These are phyloP conservation scores for Zygogramma bicolorata DNA, from an alignment of 2,888 invertebrate genomes.

Conservation along the genomic window DNA sequence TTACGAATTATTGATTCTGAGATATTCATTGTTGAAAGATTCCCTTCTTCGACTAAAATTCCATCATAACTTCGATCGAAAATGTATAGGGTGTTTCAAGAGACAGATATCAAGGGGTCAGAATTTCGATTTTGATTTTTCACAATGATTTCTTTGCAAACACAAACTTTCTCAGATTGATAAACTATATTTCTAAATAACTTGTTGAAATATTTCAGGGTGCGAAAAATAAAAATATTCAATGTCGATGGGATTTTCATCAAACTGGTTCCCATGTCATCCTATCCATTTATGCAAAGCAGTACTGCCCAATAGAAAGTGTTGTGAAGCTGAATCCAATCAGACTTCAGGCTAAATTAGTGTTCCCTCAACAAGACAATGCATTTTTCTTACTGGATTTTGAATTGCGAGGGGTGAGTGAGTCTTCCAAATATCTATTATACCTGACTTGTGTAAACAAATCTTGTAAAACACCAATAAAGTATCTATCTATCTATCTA, in stretches of 20 bases:
- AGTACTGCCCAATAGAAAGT: conserved; percentile 83
- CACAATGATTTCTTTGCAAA: no score
- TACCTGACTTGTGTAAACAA: neutral
- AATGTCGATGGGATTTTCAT: conserved; percentile 95
- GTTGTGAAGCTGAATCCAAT: conserved; percentile 87
- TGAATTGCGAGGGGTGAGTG: conserved; percentile 84
- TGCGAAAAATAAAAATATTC: conserved; percentile 63
- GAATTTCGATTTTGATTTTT: no score
- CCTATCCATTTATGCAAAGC: conserved; percentile 91
- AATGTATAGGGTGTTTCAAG: no score
- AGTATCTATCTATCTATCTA: no score
- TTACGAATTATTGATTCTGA: no score
- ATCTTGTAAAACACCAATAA: no score
- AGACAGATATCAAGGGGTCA: no score
- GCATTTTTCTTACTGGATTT: conserved; percentile 81
- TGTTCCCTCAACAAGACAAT: conserved; percentile 82
- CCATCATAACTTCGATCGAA: no score
- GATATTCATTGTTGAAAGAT: no score
- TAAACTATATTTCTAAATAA: no score
- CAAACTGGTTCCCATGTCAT: conserved; percentile 89
- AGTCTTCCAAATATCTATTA: neutral
- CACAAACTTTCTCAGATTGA: no score
- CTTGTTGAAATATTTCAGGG: conserved; percentile 70
- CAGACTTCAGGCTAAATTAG: conserved; percentile 78
- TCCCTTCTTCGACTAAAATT: no score